These are phyloP conservation scores for Ianthella basta DNA, from an alignment of 37 sponge, comb jelly and placozoan species.

Conservation along the genomic window DNA sequence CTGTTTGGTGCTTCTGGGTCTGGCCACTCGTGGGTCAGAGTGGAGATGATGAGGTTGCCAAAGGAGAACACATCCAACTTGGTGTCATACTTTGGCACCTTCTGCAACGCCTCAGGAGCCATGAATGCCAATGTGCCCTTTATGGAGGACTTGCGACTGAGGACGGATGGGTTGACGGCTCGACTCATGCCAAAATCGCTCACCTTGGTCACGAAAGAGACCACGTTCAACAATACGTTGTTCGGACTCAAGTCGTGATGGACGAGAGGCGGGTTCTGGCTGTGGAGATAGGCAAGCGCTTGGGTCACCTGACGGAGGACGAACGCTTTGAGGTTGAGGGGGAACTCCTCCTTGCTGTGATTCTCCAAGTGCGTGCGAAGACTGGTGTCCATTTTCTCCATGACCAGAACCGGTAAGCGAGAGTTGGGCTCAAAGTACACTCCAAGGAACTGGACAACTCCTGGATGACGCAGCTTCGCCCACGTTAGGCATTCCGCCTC, in stretches of 20 bases:
- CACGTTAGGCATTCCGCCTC: neutral
- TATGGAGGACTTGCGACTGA: neutral
- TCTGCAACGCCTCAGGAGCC: slow-evolving; percentile 1
- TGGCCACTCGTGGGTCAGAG: slow-evolving; percentile 3
- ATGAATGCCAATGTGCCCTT: neutral
- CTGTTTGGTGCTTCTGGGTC: neutral
- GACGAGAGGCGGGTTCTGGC: neutral
- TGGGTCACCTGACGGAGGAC: neutral
- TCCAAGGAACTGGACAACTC: slow-evolving; percentile 7
- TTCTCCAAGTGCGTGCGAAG: neutral
- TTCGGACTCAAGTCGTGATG: slow-evolving; percentile 20
- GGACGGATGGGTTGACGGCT: neutral
- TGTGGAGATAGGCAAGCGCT: neutral
- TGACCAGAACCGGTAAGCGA: neutral
- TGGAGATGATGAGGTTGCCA: neutral
- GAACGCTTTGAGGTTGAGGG: neutral
- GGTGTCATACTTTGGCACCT: neutral
- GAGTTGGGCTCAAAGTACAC: neutral
- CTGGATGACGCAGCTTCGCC: slow-evolving; percentile 5
- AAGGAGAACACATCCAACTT: slow-evolving; percentile 13
- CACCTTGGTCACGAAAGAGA: neutral
- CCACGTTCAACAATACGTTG: neutral
- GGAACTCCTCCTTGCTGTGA: neutral
- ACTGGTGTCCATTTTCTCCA: slow-evolving; percentile 30
- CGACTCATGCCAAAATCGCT: neutral